Conservation (phyloP, 1,140 invertebrate genomes). For the Zaprionus ornatus region DNA sequence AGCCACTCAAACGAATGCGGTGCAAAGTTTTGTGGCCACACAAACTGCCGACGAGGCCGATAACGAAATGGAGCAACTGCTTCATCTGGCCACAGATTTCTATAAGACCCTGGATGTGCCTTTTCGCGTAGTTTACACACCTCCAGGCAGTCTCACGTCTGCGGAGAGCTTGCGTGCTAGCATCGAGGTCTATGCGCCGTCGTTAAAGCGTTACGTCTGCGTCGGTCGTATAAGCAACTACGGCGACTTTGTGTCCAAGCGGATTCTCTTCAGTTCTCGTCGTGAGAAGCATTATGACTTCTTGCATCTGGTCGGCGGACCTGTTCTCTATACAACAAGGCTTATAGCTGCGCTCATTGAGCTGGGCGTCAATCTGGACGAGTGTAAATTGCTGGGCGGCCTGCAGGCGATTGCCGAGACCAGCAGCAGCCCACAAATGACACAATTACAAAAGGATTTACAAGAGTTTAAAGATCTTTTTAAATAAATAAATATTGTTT, state of each 20-base stretch:
- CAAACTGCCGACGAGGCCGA: constrained; percentile 78
- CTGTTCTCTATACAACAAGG: constrained; percentile 86
- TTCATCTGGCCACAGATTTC: constrained; percentile 84
- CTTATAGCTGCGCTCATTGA: constrained; percentile 87
- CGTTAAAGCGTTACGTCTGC: constrained; percentile 85
- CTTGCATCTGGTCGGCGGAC: constrained; percentile 86
- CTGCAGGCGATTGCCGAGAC: neutral
- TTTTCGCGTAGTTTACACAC: constrained; percentile 85
- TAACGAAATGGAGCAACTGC: constrained; percentile 83
- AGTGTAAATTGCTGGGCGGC: constrained; percentile 34
- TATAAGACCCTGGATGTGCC: constrained; percentile 86
- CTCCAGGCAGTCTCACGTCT: constrained; percentile 84
- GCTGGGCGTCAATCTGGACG: constrained; percentile 75
- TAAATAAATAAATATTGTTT: constrained; percentile 65
- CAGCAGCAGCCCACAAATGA: neutral
- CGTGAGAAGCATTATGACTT: constrained; percentile 84
- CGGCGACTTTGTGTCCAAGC: constrained; percentile 87
- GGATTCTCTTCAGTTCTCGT: constrained; percentile 86
- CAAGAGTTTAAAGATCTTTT: constrained; percentile 78
- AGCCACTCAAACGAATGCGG: constrained; percentile 85
- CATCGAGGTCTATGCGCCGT: constrained; percentile 87
- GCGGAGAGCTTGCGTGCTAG: constrained; percentile 86
- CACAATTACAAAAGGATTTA: constrained; percentile 31
- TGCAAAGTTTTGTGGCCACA: constrained; percentile 85
- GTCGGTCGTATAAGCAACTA: constrained; percentile 86